Evolutionary conservation across 2,888 invertebrate species (phyloP).

Genomic region (Argynnis bischoffii): DNA sequence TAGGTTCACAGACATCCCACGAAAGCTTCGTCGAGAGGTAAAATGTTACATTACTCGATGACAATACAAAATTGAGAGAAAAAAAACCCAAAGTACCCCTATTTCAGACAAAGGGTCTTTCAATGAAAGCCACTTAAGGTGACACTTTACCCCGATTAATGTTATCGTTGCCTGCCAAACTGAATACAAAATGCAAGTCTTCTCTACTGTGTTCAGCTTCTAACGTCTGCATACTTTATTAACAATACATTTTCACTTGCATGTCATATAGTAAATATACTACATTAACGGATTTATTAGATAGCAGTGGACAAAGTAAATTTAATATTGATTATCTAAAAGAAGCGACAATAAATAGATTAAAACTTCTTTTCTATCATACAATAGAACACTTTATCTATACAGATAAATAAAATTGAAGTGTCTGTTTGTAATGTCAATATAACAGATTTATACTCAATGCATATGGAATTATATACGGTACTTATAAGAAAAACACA

Average conservation of each 20-base stretch:
- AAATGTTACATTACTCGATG: conserved; percentile 68
- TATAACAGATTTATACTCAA: too few relatives aligned
- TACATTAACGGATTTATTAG: neutral
- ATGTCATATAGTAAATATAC: conserved; percentile 6
- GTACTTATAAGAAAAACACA: too few relatives aligned
- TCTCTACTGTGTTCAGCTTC: conserved; percentile 30
- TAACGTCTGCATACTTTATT: conserved; percentile 31
- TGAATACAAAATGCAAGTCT: conserved; percentile 76
- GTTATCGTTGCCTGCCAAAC: conserved; percentile 79
- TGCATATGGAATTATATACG: too few relatives aligned
- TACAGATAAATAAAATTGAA: too few relatives aligned
- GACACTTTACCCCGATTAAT: conserved; percentile 81
- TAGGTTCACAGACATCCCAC: conserved; percentile 58
- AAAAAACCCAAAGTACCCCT: conserved; percentile 71
- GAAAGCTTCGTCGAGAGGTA: conserved; percentile 63
- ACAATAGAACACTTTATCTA: neutral
- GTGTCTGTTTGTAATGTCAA: too few relatives aligned
- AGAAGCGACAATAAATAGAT: neutral
- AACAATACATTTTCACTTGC: conserved; percentile 20
- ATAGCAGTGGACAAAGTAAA: too few relatives aligned
- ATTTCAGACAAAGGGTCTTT: conserved; percentile 77
- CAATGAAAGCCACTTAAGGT: conserved; percentile 78
- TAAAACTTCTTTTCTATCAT: too few relatives aligned
- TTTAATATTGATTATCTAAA: neutral
- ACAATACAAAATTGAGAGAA: conserved; percentile 70